A percentile compares a stretch with the other conserved stretches of the same genome.
phyloP scores from a whole-genome alignment of 2,113 vertebrate species.

The Porphyrio hochstetteri region DNA sequence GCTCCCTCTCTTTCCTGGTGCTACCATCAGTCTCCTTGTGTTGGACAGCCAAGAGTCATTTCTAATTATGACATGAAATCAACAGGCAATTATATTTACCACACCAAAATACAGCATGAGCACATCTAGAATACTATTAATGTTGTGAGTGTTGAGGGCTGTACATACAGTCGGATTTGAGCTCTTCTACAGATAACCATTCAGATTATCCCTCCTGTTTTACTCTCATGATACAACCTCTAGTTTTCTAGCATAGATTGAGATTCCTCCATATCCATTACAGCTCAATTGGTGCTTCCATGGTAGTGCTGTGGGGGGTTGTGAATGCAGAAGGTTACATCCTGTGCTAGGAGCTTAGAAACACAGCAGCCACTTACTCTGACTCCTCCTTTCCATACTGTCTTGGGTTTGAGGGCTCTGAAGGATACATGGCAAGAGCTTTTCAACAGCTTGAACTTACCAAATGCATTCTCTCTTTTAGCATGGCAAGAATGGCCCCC shows the following conservation, averaged over 20 bases:
- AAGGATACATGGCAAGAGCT: neutral
- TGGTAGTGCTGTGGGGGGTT: neutral
- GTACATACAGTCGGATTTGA: neutral
- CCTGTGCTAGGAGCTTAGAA: neutral
- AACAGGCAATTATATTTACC: neutral
- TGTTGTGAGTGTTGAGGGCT: neutral
- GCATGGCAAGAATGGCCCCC: conserved; percentile 45
- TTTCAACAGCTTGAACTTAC: neutral
- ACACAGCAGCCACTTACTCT: neutral
- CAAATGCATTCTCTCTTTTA: neutral
- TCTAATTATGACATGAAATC: neutral
- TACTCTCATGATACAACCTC: neutral
- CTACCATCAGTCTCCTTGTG: neutral
- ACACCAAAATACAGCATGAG: neutral
- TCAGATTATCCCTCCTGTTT: neutral
- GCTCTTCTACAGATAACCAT: neutral
- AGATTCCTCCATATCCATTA: neutral
- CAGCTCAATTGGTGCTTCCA: neutral
- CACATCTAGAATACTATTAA: neutral
- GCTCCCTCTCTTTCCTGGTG: neutral
- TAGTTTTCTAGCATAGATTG: neutral
- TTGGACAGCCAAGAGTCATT: neutral
- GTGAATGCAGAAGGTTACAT: neutral
- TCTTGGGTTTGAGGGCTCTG: neutral
- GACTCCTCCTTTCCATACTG: neutral